A percentile compares a stretch with the other conserved stretches of the same genome.
Evolutionary conservation across 2,113 vertebrate genomes (phyloP).

Genomic region (Prionailurus viverrinus): DNA sequence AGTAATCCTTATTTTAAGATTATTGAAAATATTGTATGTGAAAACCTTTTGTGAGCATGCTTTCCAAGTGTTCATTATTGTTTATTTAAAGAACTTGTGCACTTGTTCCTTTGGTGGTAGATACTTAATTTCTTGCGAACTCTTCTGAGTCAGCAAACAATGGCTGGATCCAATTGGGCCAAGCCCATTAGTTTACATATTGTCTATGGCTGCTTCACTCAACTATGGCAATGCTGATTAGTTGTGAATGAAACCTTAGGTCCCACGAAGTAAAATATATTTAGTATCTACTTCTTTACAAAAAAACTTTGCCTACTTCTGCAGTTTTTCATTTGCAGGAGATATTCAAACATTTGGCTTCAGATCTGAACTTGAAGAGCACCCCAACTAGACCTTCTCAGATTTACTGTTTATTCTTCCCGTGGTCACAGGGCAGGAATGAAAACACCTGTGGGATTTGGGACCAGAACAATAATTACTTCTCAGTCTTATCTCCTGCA

Average conservation of each 20-base stretch:
- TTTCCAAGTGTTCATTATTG: background rate
- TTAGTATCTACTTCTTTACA: conserved; percentile 39
- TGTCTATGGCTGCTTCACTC: background rate
- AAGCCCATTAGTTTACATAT: background rate
- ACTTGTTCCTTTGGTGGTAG: background rate
- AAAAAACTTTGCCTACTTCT: conserved; percentile 11
- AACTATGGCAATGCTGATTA: background rate
- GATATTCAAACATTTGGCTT: conserved; percentile 58
- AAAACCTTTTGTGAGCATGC: background rate
- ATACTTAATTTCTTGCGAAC: background rate
- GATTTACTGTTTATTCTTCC: conserved; percentile 73
- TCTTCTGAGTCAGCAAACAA: background rate
- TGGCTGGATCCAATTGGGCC: background rate
- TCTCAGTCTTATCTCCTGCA: conserved; percentile 82
- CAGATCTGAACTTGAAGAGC: conserved; percentile 58
- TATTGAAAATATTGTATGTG: background rate
- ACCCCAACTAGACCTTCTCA: conserved; percentile 61
- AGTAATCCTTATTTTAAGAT: conserved; percentile 23
- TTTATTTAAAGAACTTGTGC: background rate
- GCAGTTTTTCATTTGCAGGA: conserved; percentile 31
- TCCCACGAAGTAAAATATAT: background rate
- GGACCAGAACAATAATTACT: conserved; percentile 83
- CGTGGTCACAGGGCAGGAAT: conserved; percentile 70
- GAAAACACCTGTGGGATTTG: conserved; percentile 82
- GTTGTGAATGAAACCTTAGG: background rate